Base-by-base conservation (phyloP, 2,113 vertebrate genomes). In the Axis porcinus region DNA sequence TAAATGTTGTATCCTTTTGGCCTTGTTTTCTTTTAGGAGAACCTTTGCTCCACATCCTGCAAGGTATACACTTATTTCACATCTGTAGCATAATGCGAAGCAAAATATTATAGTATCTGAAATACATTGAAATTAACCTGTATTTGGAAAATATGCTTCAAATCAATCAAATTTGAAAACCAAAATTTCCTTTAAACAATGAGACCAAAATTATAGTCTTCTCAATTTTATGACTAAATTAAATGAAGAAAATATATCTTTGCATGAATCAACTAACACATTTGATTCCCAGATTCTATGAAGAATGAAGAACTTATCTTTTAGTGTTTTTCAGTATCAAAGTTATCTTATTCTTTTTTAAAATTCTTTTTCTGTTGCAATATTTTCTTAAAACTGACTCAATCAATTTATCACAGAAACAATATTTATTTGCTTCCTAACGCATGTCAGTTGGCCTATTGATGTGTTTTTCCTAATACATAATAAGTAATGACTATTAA, bases 331-430 rank as follows among this genome's bases (percentile, higher is more conserved):
- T 86, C 33, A 67, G 6, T 7, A 30, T 13, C 30, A 43, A 78
- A 58, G 3, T 52, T 62, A 78, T 43, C 54, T 67, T 52, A 23
- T 43, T 33, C 1, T 62, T 52, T 88, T 58, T 43, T 30, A 25
- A 40, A 79, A 28, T 81, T 79, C 2, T 40, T 91, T 87, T 90
- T 3, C 21, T 57, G 52, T 8, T 81, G 3, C 12, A 87, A 23
- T 58, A 25, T 86, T 96, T 94, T 96, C 40, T 79, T 94, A 1
- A 84, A 96, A 91, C 89, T 86, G 47, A 58, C 28, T 74, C 28
- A 94, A 52, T 67, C 17, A 33, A 11, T 86, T 79, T 45, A 60
- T 60, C 30, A 64, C 43, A 47, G 21, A 78, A 91, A 33, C n/a
- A 58, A 67, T 50, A 54, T 17, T 1, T 89, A 81, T 89, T 85